Evolutionary conservation across 2,113 vertebrate species (phyloP).

Genomic region (Sclerurus mexicanus): DNA sequence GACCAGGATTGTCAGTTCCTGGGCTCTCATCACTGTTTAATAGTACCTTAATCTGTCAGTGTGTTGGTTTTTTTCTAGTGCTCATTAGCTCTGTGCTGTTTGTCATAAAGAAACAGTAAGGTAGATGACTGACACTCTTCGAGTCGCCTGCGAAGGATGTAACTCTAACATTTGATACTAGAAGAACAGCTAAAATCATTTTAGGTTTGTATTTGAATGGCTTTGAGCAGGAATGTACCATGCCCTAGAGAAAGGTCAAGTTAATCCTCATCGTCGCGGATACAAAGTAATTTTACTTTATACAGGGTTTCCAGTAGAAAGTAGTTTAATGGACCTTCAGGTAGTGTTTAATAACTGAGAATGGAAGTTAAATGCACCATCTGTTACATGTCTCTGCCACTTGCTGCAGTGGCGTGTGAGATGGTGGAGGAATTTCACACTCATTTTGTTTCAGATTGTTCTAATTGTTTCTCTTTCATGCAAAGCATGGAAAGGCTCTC

Average conservation of each 20-base stretch:
- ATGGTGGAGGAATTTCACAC: slow-evolving; percentile 50
- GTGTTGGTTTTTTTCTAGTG: neutral
- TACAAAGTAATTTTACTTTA: slow-evolving; percentile 15
- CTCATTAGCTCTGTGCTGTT: neutral
- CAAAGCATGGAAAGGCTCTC: slow-evolving; percentile 16
- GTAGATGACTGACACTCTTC: neutral
- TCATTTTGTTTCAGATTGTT: slow-evolving; percentile 53
- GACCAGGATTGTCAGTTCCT: neutral
- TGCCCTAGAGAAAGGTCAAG: neutral
- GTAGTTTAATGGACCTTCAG: slow-evolving; percentile 44
- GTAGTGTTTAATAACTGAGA: slow-evolving; percentile 59
- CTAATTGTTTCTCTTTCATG: slow-evolving; percentile 47
- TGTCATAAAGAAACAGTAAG: neutral
- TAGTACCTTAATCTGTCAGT: neutral
- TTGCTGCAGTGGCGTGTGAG: neutral
- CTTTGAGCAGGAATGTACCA: neutral
- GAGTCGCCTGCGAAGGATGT: neutral
- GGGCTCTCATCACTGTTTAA: neutral
- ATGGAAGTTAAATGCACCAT: slow-evolving; percentile 54
- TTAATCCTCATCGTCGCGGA: neutral
- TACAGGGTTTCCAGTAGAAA: slow-evolving; percentile 35
- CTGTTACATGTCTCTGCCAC: slow-evolving; percentile 24
- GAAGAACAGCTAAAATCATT: neutral
- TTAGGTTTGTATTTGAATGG: neutral
- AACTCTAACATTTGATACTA: neutral